Conservation (phyloP, 2,888 invertebrate species). For the Schizotus pectinicornis region DNA sequence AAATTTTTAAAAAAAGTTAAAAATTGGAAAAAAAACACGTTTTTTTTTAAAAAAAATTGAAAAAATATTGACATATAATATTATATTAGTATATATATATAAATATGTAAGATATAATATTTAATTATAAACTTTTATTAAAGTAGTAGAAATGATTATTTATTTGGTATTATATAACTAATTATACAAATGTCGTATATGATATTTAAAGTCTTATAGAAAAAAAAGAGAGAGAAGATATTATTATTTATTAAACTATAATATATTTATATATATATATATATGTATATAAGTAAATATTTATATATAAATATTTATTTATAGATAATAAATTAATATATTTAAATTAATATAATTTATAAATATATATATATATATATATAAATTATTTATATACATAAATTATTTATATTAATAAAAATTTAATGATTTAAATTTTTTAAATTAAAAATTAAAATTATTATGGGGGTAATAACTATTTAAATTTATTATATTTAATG, state of each 20-base stretch:
- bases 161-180: slow-evolving; percentile 7
- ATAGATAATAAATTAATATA: slow-evolving; percentile 21
- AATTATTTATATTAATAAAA: slow-evolving; percentile 18
- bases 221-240: slow-evolving; percentile 4
- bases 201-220: slow-evolving; percentile 11
- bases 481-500: too few species aligned
- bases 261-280: slow-evolving; percentile 44
- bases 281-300: slow-evolving; percentile 28
- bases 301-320: slow-evolving; percentile 36
- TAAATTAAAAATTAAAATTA: slow-evolving; percentile 9
- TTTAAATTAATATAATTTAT: slow-evolving; percentile 8
- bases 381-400: slow-evolving; percentile 12
- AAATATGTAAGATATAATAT: slow-evolving; percentile 13
- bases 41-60: too few species aligned
- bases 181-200: slow-evolving; percentile 9
- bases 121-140: too few species aligned
- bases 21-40: too few species aligned
- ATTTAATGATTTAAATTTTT: slow-evolving; percentile 4
- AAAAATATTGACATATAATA: too few species aligned
- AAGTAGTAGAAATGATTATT: too few species aligned
- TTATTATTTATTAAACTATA: slow-evolving; percentile 28
- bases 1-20: too few species aligned
- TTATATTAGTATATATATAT: slow-evolving; percentile 3
- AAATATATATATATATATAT: slow-evolving; percentile 14
- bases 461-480: slow-evolving; percentile 16